Conservation (phyloP, 2,113 vertebrate genomes). For the Turnix velox region DNA sequence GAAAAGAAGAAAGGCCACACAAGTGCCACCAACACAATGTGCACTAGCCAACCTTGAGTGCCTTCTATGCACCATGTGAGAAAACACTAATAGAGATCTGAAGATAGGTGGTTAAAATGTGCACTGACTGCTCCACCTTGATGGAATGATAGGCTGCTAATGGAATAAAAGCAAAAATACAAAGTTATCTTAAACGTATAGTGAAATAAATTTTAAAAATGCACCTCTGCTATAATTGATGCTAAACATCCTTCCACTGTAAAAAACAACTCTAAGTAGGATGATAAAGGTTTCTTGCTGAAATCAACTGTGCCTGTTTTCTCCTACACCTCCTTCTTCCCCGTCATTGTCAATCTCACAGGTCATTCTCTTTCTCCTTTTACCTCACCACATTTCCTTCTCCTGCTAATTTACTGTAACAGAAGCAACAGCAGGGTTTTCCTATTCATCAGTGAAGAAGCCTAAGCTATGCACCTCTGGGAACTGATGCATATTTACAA, state of each 20-base stretch:
- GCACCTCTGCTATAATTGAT: background rate
- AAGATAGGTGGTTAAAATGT: background rate
- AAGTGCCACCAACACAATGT: background rate
- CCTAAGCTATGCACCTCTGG: background rate
- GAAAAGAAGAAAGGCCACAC: background rate
- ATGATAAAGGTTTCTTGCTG: background rate
- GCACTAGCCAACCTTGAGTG: rapidly evolving
- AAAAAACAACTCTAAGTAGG: background rate
- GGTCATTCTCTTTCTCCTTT: background rate
- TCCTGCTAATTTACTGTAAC: background rate
- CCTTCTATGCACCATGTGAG: background rate
- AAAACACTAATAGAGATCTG: background rate
- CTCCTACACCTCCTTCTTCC: background rate
- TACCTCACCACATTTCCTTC: background rate
- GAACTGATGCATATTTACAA: slow-evolving; percentile 21
- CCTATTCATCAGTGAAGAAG: background rate
- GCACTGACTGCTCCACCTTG: background rate
- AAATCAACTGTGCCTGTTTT: background rate
- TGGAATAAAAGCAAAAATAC: background rate
- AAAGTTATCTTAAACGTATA: background rate
- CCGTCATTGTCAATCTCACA: background rate
- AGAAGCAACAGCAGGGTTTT: background rate
- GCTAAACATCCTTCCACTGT: background rate
- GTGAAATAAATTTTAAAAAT: background rate
- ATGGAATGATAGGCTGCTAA: background rate